Base-by-base conservation (phyloP, 1,140 invertebrate genomes). In the Drosophila mauritiana region DNA sequence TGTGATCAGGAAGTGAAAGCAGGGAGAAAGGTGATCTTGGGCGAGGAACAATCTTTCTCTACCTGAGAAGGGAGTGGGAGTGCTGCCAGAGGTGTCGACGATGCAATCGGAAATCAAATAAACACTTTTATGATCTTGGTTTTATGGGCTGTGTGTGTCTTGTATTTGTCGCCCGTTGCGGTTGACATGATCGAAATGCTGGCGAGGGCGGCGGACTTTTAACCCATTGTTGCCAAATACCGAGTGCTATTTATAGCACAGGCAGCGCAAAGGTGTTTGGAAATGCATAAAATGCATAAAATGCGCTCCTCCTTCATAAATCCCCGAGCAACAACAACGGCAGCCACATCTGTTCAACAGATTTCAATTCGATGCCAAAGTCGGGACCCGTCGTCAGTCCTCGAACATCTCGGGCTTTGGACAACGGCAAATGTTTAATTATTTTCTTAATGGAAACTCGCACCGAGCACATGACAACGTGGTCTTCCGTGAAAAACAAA, bases 361-460 rank as follows among this genome's bases (percentile, higher is more conserved):
- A 90, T 90, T 90, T 90, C 86, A 82, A 63, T 69, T 54, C 80
- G 48, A 55, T 42, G 57, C 37, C 65, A 75, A 63, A 63, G 43
- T 54, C 58, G 65, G 54, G 59, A 64, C 53, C 57, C 45, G 40
- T 57, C 45, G 40, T 57, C 58, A 61, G 53, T 53, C 54, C 12
- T 40, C 25, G 40, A 40, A 51, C 42, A 42, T 51, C 39, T 43
- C 39, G 51, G 69, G 45, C 52, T 65, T 46, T 42, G 57, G 46
- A 55, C 63, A 69, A 78, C 57, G 80, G 69, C 82, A 88, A 86
- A 86, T 88, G 84, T 89, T 76, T 89, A 89, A 89, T 89, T 89
- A 89, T 89, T 89, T 89, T 89, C 84, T 89, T 89, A 89, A 89
- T 89, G 84, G 80, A 89, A 89, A 80, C 63, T 78, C 68, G 65